Base-by-base conservation (phyloP, 2,888 invertebrate species). In the Osmoderma eremita region DNA sequence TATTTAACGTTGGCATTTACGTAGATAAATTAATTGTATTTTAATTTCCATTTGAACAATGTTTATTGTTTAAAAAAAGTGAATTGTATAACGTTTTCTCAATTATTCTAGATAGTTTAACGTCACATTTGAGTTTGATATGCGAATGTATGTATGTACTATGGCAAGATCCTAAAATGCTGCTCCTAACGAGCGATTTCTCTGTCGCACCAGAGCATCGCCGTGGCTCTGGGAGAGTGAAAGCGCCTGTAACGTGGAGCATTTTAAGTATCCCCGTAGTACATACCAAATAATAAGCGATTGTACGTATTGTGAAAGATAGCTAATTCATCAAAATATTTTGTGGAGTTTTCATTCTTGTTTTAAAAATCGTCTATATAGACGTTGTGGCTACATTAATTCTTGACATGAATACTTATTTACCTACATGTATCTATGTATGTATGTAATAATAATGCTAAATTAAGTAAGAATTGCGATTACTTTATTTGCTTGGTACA, bases 261-360 rank as follows among this genome's bases (percentile, higher is more conserved):
- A n/a, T n/a, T n/a, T n/a, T n/a, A n/a, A n/a, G n/a, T n/a, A n/a
- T n/a, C n/a, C n/a, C n/a, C n/a, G n/a, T n/a, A n/a, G n/a, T n/a
- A n/a, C n/a, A n/a, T n/a, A n/a, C n/a, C n/a, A n/a, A n/a, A n/a
- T n/a, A n/a, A n/a, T n/a, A n/a, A n/a, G n/a, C n/a, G n/a, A n/a
- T n/a, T n/a, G n/a, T n/a, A n/a, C n/a, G n/a, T n/a, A n/a, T n/a
- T n/a, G n/a, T n/a, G n/a, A n/a, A n/a, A n/a, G n/a, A n/a, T 20
- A 1, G n/a, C 20, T 39, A 41, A 56, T 56, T 56, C 3, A 56
- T 56, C 41, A 41, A 56, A 56, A 56, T 56, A 41, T 56, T 53
- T 38, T 13, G 56, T 22, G 13, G n/a, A 51, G 22, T 17, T 56
- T 56, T 56, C 41, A 5, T 22, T 13, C 3, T 5, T 12, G n/a